Evolutionary conservation across 2,113 vertebrate species (phyloP), one percentile per base, ranked within the genome.

Genomic region (Oryzias javanicus): DNA sequence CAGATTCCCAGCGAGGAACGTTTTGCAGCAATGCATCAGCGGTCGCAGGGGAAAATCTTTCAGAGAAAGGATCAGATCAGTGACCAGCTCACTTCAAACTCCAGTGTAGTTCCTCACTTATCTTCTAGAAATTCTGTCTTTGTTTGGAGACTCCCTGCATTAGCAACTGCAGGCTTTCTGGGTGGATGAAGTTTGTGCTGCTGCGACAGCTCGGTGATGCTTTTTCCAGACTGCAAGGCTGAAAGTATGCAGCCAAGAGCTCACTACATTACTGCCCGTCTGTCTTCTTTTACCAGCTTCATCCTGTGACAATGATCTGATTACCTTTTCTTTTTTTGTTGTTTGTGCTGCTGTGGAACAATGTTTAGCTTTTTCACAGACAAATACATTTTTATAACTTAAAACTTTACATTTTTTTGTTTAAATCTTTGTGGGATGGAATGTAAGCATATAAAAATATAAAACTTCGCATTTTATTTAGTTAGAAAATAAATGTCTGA

Each of bases 241-340:
- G 35, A 35, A 35, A 35, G 10, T 35, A 35, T 13, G 1, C n/a
- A 20, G 13, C 17, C 16, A 14, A 20, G 16, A 20, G 20, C 22
- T 44, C 44, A 60, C n/a, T 60, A 4, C 27, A 49, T 74, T 47
- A 47, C 12, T 19, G 46, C 25, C 42, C 5, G 44, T 12, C 14
- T 64, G 48, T 45, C 24, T 4, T 60, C 24, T 67, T 42, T 66
- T n/a, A 1, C 48, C 59, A 67, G 48, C 55, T 46, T 19, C 24
- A 20, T 68, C 68, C 42, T 71, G 63, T 74, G 83, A 78, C 71
- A n/a, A 48, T 72, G 51, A 79, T 82, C 35, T 55, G 67, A 77
- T 68, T 77, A 72, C 49, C 59, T 29, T 5, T 65, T 77, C 61
- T 29, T n/a, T 3, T 46, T 46, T 46, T 46, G n/a, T 17, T 46